Base-by-base conservation (phyloP, 2,113 vertebrate species). In the Talpa occidentalis region DNA sequence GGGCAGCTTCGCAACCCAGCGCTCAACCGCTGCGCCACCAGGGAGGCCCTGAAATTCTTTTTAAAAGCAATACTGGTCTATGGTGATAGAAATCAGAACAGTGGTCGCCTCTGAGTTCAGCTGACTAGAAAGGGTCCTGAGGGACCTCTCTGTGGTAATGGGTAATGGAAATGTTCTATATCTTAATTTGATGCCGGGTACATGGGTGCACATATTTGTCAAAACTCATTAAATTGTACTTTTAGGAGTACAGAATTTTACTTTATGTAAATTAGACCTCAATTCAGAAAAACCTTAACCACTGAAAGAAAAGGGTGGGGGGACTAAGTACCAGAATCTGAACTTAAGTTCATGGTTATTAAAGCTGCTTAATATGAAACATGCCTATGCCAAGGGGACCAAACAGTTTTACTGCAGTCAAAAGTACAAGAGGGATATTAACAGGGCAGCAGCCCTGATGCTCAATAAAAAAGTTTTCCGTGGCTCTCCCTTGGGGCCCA, bases 241-340 rank as follows among this genome's bases (percentile, higher is more conserved):
- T 11, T 88, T 74, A 49, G 82, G 44, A 77, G 77, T 37, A 90
- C 2, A 91, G 52, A 19, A 76, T 82, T 86, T 78, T 64, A 94
- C 28, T 82, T 87, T 40, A 88, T 54, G 37, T 56, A 90, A 90
- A 86, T 86, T 60, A 90, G 47, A 79, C 35, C 35, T 90, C 72
- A 93, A 77, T 80, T 64, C 85, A 88, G 73, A 89, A 79, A 89
- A 78, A 89, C 21, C 2, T 12, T 40, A 69, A 80, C 19, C 47
- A 91, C 24, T 69, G 37, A 85, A 88, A 52, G 47, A 83, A 69
- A 82, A 76, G 16, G 9, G 73, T 6, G 59, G 2, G 9, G 9
- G 24, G 30, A 4, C 67, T 24, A 92, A 90, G 40, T 62, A 77
- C 37, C 5, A 40, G 64, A 92, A 77, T 95, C 37, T 94, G 49